A percentile compares a stretch with the other conserved stretches of the same genome.
Evolutionary conservation across 2,888 invertebrate genomes (phyloP).

Genomic region (Mellilla xanthometata): DNA sequence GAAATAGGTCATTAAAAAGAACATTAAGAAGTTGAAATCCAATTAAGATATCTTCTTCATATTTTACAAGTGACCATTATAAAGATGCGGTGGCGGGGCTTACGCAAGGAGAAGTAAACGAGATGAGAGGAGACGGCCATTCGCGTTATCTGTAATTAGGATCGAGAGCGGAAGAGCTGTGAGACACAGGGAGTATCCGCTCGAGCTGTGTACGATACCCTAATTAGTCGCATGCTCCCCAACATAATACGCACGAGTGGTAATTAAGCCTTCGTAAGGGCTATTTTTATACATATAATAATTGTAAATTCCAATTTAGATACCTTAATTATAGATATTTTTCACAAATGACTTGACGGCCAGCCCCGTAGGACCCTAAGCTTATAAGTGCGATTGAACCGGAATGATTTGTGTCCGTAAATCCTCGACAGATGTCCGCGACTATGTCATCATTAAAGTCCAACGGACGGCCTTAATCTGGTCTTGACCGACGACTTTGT

Average conservation of each 20-base stretch:
- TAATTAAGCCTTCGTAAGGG: constrained; percentile 6
- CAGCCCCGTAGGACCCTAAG: constrained; percentile 16
- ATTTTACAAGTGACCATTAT: constrained; percentile 9
- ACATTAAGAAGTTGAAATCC: constrained; percentile 6
- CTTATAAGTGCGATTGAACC: constrained; percentile 20
- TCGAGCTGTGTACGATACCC: constrained; percentile 12
- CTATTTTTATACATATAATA: background rate
- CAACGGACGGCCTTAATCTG: constrained; percentile 57
- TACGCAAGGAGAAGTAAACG: constrained; percentile 50
- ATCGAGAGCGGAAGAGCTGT: constrained; percentile 63
- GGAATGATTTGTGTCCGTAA: constrained; percentile 41
- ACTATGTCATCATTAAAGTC: constrained; percentile 58
- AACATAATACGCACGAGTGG: background rate
- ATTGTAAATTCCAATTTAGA: no score
- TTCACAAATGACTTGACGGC: constrained; percentile 3
- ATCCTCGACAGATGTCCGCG: constrained; percentile 53
- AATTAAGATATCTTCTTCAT: constrained; percentile 9
- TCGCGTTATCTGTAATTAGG: constrained; percentile 75
- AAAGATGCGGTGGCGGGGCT: constrained; percentile 24
- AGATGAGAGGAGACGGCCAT: constrained; percentile 54
- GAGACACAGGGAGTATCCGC: constrained; percentile 53
- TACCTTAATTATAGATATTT: no score
- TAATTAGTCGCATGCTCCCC: constrained; percentile 8
- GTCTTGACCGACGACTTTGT: constrained; percentile 73
- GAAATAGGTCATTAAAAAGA: constrained; percentile 8